phyloP scores from a whole-genome alignment of 2,797 vertebrate species.

The Nyctibius grandis region DNA sequence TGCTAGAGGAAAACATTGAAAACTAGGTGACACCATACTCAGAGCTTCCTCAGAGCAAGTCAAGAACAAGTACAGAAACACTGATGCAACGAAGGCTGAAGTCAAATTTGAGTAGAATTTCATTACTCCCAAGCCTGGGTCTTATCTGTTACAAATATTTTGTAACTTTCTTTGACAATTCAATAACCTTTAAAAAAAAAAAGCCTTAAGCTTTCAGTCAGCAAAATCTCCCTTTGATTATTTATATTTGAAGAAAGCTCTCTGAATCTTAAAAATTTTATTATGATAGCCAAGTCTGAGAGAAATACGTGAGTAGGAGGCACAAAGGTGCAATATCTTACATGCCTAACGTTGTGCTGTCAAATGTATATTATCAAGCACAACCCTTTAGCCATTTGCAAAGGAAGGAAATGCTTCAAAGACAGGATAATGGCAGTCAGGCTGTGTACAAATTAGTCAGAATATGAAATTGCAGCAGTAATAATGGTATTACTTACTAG shows the following conservation, averaged over 20 bases:
- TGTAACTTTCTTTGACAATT: background rate
- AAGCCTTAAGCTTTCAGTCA: background rate
- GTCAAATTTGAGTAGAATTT: background rate
- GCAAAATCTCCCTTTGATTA: background rate
- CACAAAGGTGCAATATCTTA: background rate
- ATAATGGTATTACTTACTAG: background rate
- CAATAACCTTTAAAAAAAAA: background rate
- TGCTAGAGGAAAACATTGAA: background rate
- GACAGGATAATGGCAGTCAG: slow-evolving; percentile 5
- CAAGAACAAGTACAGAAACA: background rate
- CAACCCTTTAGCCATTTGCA: slow-evolving; percentile 2
- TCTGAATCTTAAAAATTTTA: slow-evolving; percentile 11
- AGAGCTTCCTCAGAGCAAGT: background rate
- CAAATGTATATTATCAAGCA: slow-evolving; percentile 10
- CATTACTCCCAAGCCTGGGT: background rate
- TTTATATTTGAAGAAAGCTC: background rate
- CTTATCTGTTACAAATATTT: background rate
- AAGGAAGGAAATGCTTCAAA: background rate
- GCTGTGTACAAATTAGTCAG: background rate
- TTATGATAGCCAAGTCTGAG: background rate
- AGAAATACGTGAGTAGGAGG: background rate
- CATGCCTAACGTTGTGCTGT: background rate
- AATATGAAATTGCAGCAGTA: background rate
- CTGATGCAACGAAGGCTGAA: background rate
- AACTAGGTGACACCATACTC: accelerated